Evolutionary conservation across 2,797 vertebrate genomes (phyloP), one percentile per base, ranked within the genome.

Genomic region (Corythornis leucogaster): DNA sequence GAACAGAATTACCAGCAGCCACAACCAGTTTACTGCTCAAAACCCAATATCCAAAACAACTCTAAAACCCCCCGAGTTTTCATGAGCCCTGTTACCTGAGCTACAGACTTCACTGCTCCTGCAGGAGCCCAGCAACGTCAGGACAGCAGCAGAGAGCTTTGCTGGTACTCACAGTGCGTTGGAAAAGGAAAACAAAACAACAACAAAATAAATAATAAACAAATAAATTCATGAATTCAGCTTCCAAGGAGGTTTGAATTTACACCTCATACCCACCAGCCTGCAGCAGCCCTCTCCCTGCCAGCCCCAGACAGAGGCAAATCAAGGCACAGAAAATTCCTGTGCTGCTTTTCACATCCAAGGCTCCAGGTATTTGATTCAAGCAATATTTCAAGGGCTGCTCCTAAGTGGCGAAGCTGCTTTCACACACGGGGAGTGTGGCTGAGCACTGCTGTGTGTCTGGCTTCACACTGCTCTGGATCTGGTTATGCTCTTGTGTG

Each of bases 391-490:
- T 45, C 69, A 30, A 28, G 38, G 22, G 14, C 22, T 30, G 3
- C 40, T n/a, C 0, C 0, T 9, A 51, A 46, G 0, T 24, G 62
- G 43, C 53, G 54, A 67, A 33, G 61, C 42, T 50, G 24, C 35
- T 40, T 26, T 68, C 57, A 53, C 45, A 17, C 31, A 13, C 0
- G 2, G 0, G 0, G 2, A 19, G 51, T 13, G 45, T 24, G 51
- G 12, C 8, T 48, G 31, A 4, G 30, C 0, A 0, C 54, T 9
- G 33, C 3, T 7, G 1, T 0, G 0, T 28, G 28, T 13, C 76
- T 43, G 68, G 20, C 45, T 17, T n/a, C 7, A 30, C 5, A 5
- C 71, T 73, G 42, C 21, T 33, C 18, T 0, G 0, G 26, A n/a
- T 13, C 45, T 26, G 46, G 14, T 8, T 53, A 30, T 0, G 0